phyloP scores from a whole-genome alignment of 2,797 vertebrate species.

The Epinephelus malabaricus region DNA sequence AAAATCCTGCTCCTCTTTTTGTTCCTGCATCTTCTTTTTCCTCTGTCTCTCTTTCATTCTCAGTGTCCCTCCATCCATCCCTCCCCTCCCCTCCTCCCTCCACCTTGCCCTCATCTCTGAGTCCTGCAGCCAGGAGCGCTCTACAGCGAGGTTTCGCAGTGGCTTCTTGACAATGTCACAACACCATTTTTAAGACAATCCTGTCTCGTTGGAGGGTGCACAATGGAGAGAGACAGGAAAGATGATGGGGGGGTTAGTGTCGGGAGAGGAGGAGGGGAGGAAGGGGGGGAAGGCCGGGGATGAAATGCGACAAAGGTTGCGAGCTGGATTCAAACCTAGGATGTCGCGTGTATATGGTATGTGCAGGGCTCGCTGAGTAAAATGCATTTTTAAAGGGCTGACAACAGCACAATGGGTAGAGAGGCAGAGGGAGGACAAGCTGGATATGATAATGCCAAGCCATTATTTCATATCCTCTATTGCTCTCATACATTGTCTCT shows the following conservation, averaged over 20 bases:
- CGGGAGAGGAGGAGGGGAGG: slow-evolving; percentile 8
- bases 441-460: slow-evolving; percentile 61
- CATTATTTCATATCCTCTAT: slow-evolving; percentile 77
- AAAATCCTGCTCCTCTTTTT: slow-evolving; percentile 56
- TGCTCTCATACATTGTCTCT: slow-evolving; percentile 69
- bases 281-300: slow-evolving; percentile 45
- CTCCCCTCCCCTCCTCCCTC: slow-evolving; percentile 30
- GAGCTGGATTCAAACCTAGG: slow-evolving; percentile 64
- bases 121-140: slow-evolving; percentile 71
- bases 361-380: slow-evolving; percentile 23
- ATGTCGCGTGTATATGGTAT: slow-evolving; percentile 44
- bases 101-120: slow-evolving; percentile 62
- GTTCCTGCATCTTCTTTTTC: slow-evolving; percentile 61
- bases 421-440: slow-evolving; percentile 44
- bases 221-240: slow-evolving; percentile 73
- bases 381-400: slow-evolving; percentile 46
- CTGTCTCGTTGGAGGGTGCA: slow-evolving; percentile 45
- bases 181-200: slow-evolving; percentile 60
- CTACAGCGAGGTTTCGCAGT: slow-evolving; percentile 65
- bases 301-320: slow-evolving; percentile 82
- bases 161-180: slow-evolving; percentile 80
- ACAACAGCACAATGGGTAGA: slow-evolving; percentile 53
- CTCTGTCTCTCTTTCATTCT: slow-evolving; percentile 60
- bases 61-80: slow-evolving; percentile 58
- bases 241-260: slow-evolving; percentile 59